phyloP scores from a whole-genome alignment of 2,113 vertebrate genomes.

The Tragelaphus scriptus region DNA sequence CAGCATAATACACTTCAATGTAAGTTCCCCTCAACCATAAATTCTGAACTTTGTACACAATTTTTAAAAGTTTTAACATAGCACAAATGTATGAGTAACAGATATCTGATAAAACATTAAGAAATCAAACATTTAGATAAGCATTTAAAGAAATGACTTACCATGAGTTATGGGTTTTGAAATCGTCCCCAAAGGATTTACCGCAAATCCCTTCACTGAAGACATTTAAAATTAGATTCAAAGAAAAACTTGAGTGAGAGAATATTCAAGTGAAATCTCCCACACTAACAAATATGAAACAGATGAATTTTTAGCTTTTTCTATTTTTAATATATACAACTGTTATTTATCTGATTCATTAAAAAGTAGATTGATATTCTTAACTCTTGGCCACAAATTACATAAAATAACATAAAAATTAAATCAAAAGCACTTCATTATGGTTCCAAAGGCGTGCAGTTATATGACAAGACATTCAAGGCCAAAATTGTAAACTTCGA shows the following conservation, averaged over 20 bases:
- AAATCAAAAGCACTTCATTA: constrained; percentile 23
- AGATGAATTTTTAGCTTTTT: constrained; percentile 59
- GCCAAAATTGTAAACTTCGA: not conserved
- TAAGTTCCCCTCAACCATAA: not conserved
- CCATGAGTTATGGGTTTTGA: constrained; percentile 50
- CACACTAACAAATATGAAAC: constrained; percentile 72
- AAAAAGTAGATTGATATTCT: constrained; percentile 49
- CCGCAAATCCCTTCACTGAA: constrained; percentile 55
- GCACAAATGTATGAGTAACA: constrained; percentile 33
- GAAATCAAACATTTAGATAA: constrained; percentile 59
- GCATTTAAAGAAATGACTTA: constrained; percentile 50
- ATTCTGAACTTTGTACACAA: not conserved
- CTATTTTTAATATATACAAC: constrained; percentile 54
- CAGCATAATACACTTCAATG: not conserved
- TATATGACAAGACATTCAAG: not conserved
- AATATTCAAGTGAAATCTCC: constrained; percentile 55
- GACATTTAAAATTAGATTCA: constrained; percentile 62
- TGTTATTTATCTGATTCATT: constrained; percentile 49
- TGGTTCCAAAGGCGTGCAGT: not conserved
- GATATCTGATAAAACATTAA: constrained; percentile 58
- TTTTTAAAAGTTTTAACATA: not conserved
- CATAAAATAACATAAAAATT: constrained; percentile 35
- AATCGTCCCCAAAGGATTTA: constrained; percentile 56
- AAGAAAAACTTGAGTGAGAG: constrained; percentile 59
- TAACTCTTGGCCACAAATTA: constrained; percentile 35